phyloP scores from a whole-genome alignment of 2,888 invertebrate genomes.

The Cinara cedri region DNA sequence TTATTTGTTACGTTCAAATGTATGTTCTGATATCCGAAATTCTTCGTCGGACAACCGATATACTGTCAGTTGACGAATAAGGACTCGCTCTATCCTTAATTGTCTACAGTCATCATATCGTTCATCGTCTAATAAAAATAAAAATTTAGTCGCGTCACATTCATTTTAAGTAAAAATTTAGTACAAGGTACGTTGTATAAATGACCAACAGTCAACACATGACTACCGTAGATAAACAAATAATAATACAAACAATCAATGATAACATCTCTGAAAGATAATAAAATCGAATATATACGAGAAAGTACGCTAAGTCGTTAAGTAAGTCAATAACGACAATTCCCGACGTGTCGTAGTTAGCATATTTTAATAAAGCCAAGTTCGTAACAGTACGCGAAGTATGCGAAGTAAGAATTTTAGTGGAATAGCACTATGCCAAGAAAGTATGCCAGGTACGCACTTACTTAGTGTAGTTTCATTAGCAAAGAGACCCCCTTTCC shows the following conservation, averaged over 20 bases:
- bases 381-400: slow-evolving; percentile 10
- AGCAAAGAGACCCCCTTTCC: too few species aligned
- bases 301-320: not conserved
- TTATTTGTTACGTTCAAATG: too few species aligned
- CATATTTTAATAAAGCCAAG: not conserved
- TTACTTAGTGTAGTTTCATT: too few species aligned
- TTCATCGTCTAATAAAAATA: slow-evolving; percentile 13
- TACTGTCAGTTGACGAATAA: slow-evolving; percentile 21
- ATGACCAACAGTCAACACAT: too few species aligned
- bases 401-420: too few species aligned
- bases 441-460: not conserved
- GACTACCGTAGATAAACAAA: too few species aligned
- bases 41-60: too few species aligned
- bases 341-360: slow-evolving; percentile 13
- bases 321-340: slow-evolving; percentile 16
- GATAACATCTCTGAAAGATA: slow-evolving; percentile 2
- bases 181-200: too few species aligned
- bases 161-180: too few species aligned
- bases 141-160: too few species aligned
- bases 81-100: slow-evolving; percentile 14
- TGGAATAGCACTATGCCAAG: too few species aligned
- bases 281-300: slow-evolving; percentile 1
- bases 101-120: slow-evolving; percentile 10
- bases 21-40: too few species aligned
- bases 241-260: not conserved